phyloP scores from a whole-genome alignment of 1,140 invertebrate species.

The Paralvinella palmiformis region DNA sequence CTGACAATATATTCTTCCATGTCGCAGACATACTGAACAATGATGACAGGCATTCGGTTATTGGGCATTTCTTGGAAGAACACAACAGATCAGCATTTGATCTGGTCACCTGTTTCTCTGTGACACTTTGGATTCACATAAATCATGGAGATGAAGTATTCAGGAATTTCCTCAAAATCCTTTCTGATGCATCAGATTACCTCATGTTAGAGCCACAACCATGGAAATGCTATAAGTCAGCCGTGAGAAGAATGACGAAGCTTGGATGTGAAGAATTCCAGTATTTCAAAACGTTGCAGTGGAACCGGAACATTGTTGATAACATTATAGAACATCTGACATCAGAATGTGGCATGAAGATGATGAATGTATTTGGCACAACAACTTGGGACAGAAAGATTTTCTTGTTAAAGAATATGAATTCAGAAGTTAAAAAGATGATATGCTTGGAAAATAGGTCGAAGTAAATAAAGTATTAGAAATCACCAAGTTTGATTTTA shows the following conservation, averaged over 20 bases:
- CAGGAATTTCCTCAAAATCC: constrained; percentile 50
- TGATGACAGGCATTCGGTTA: constrained; percentile 20
- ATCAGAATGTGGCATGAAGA: constrained; percentile 7
- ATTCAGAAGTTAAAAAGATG: too few relatives aligned
- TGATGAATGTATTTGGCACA: not conserved
- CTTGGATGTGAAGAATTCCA: constrained; percentile 57
- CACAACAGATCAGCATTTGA: constrained; percentile 57
- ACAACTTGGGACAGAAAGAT: constrained; percentile 9
- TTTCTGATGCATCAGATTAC: constrained; percentile 55
- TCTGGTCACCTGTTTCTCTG: constrained; percentile 69
- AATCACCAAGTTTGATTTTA: too few relatives aligned
- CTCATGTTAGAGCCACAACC: constrained; percentile 73
- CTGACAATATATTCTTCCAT: not conserved
- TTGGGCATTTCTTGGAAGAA: constrained; percentile 11
- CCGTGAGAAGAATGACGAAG: constrained; percentile 63
- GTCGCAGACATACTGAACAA: constrained; percentile 56
- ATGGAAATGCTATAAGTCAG: constrained; percentile 73
- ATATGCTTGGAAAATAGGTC: too few relatives aligned
- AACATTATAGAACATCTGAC: constrained; percentile 59
- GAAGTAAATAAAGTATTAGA: too few relatives aligned
- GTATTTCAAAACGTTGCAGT: constrained; percentile 54
- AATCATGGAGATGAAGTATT: constrained; percentile 71
- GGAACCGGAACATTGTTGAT: constrained; percentile 55
- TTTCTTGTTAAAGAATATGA: too few relatives aligned
- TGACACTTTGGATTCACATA: constrained; percentile 82